Conservation (phyloP, 2,888 invertebrate genomes). For the Andrena chrysosceles region DNA sequence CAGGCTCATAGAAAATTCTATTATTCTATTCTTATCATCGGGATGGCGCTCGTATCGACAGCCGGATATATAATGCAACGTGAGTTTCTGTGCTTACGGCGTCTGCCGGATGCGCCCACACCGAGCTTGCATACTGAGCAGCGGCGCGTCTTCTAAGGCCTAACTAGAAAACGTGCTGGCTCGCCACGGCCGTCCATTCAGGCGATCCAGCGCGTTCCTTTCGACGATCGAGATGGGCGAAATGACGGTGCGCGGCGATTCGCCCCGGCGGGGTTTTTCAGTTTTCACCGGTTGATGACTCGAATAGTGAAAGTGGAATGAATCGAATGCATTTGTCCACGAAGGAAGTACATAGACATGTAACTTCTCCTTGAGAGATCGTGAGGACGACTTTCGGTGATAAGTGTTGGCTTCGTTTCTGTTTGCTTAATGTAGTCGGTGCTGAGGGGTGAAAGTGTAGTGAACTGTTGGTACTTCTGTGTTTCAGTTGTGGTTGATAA, state of each 20-base stretch:
- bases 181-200: conserved; percentile 57
- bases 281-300: neutral
- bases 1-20: conserved; percentile 77
- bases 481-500: too few relatives aligned
- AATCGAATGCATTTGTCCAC: neutral
- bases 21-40: conserved; percentile 80
- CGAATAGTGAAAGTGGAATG: neutral
- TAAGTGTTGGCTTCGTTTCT: too few relatives aligned
- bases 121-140: conserved; percentile 82
- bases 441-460: too few relatives aligned
- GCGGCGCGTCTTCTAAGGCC: conserved; percentile 63
- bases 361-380: too few relatives aligned
- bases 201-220: conserved; percentile 16
- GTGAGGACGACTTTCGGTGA: too few relatives aligned
- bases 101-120: conserved; percentile 81
- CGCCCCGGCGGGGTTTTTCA: neutral
- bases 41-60: conserved; percentile 74
- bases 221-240: conserved; percentile 15
- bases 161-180: conserved; percentile 76
- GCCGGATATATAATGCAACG: conserved; percentile 81
- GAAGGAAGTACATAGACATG: too few relatives aligned
- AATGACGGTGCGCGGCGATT: neutral
- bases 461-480: too few relatives aligned
- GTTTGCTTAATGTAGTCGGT: too few relatives aligned
- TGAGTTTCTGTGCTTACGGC: conserved; percentile 79